Conservation (phyloP, 2,113 vertebrate genomes). For the Cephalopholis sonnerati region DNA sequence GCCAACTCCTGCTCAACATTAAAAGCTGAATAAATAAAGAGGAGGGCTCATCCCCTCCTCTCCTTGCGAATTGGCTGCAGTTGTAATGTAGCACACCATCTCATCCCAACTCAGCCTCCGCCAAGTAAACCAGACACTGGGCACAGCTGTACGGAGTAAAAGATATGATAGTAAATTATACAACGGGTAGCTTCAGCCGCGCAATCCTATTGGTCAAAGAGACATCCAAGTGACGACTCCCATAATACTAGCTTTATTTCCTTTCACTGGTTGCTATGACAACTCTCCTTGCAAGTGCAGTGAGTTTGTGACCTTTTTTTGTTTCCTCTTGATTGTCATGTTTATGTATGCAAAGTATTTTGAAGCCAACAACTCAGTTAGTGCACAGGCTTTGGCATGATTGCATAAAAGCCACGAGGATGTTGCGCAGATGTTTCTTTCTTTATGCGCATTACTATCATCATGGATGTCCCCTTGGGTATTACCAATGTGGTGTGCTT, state of each 20-base stretch:
- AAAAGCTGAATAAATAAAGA: conserved; percentile 72
- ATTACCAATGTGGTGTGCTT: not conserved
- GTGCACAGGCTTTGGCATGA: not conserved
- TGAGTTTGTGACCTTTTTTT: conserved; percentile 39
- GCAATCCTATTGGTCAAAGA: conserved; percentile 47
- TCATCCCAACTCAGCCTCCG: conserved; percentile 42
- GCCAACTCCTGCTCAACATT: conserved; percentile 67
- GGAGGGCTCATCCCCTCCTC: conserved; percentile 40
- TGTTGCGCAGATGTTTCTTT: conserved; percentile 32
- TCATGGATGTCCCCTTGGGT: conserved; percentile 16
- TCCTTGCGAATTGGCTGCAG: conserved; percentile 47
- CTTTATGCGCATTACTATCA: conserved; percentile 24
- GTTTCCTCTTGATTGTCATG: conserved; percentile 11
- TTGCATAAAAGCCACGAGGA: conserved; percentile 24
- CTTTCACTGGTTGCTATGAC: conserved; percentile 53
- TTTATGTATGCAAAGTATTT: conserved; percentile 38
- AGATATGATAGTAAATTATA: conserved; percentile 62
- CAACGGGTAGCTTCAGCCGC: conserved; percentile 27
- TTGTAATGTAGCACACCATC: conserved; percentile 46
- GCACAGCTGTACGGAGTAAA: conserved; percentile 54
- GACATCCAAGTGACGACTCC: conserved; percentile 24
- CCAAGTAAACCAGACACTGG: conserved; percentile 54
- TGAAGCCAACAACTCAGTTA: conserved; percentile 28
- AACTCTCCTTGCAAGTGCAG: conserved; percentile 5
- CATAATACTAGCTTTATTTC: conserved; percentile 11